phyloP scores from a whole-genome alignment of 53 echinoderm and acorn worm species.

The Paracentrotus lividus region DNA sequence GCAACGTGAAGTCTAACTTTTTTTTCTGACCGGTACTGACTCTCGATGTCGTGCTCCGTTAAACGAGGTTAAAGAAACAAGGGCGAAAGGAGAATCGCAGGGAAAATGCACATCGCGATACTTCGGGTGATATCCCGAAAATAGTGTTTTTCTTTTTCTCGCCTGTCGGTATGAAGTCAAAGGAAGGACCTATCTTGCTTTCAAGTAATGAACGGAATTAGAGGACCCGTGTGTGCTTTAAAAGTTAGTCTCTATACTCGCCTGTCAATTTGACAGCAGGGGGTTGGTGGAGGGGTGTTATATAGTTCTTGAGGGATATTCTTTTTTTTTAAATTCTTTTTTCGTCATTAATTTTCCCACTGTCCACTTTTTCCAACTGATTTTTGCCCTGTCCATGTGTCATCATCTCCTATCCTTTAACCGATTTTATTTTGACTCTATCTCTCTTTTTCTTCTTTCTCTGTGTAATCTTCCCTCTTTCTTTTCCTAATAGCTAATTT shows the following conservation, averaged over 20 bases:
- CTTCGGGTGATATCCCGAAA: slow-evolving; percentile 60
- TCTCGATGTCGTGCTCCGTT: background rate
- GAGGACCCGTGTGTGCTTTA: background rate
- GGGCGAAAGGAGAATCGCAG: background rate
- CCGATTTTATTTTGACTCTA: too few relatives aligned
- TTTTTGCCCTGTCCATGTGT: too few relatives aligned
- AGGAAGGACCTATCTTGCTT: background rate
- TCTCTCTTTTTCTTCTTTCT: too few relatives aligned
- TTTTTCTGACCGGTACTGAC: background rate
- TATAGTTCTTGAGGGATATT: background rate
- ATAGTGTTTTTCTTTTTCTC: slow-evolving; percentile 62
- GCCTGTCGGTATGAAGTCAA: slow-evolving; percentile 6
- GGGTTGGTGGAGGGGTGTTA: background rate
- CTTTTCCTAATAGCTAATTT: too few relatives aligned
- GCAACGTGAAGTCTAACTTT: too few relatives aligned
- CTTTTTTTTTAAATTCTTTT: too few relatives aligned
- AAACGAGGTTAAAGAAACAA: slow-evolving; percentile 29
- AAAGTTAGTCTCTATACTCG: background rate
- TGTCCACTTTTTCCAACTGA: too few relatives aligned
- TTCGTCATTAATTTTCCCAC: too few relatives aligned
- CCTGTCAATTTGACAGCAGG: slow-evolving; percentile 6
- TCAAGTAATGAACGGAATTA: background rate
- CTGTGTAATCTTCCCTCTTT: too few relatives aligned
- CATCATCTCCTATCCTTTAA: too few relatives aligned
- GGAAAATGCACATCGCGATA: slow-evolving; percentile 26